Evolutionary conservation across 2,113 vertebrate genomes (phyloP).

Genomic region (Leucopternis melanops): DNA sequence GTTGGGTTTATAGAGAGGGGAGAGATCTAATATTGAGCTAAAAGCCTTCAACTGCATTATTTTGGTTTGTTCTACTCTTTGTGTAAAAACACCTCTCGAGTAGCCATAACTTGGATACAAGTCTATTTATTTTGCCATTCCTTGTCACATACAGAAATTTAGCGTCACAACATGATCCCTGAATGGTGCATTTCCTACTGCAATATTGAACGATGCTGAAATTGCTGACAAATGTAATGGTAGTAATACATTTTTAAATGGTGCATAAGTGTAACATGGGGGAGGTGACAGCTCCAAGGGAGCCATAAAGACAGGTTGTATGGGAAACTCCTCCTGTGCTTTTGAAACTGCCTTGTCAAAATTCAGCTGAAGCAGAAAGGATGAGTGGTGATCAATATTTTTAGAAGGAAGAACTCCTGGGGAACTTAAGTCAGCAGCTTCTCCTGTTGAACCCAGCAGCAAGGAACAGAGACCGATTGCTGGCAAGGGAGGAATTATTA

Average conservation of each 20-base stretch:
- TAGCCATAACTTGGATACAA: neutral
- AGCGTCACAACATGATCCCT: neutral
- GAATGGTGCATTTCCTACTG: neutral
- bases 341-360: neutral
- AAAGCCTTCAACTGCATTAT: neutral
- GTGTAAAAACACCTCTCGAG: neutral
- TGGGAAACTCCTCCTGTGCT: neutral
- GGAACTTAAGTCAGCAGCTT: neutral
- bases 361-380: neutral
- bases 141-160: neutral
- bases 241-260: neutral
- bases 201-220: neutral
- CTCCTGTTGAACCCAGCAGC: neutral
- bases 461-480: neutral
- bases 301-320: neutral
- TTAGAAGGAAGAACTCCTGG: neutral
- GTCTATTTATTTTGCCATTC: neutral
- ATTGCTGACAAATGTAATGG: neutral
- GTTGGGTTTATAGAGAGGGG: accelerated
- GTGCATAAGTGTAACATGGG: neutral
- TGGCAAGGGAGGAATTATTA: neutral
- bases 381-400: neutral
- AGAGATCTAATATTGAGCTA: neutral
- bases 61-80: neutral
- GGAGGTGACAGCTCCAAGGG: neutral